phyloP scores from a whole-genome alignment of 2,888 invertebrate genomes.

The Drepana falcataria region DNA sequence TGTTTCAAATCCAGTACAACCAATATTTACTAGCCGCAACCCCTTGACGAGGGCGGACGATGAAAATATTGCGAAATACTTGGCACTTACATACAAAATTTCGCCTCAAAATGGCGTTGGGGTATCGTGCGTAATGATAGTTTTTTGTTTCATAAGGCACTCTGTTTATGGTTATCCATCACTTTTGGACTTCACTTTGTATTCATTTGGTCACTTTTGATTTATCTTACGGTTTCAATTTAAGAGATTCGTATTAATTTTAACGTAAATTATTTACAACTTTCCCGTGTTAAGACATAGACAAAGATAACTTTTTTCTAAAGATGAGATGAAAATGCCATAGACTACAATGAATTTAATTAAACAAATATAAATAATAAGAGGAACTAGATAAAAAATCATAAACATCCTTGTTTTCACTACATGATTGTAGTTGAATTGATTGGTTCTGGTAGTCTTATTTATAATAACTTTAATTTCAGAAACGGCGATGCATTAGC shows the following conservation, averaged over 20 bases:
- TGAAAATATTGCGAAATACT: conserved; percentile 76
- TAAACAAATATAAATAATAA: too few relatives aligned
- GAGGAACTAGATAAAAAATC: too few relatives aligned
- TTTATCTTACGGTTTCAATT: conserved; percentile 35
- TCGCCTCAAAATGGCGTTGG: conserved; percentile 81
- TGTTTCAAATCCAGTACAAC: conserved; percentile 41
- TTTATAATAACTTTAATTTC: too few relatives aligned
- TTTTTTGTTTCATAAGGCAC: conserved; percentile 75
- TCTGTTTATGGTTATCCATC: conserved; percentile 55
- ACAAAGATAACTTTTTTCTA: conserved; percentile 24
- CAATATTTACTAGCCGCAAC: conserved; percentile 38
- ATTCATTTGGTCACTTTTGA: conserved; percentile 52
- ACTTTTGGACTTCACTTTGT: conserved; percentile 52
- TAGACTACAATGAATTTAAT: too few relatives aligned
- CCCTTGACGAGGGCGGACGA: conserved; percentile 41
- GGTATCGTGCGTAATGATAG: conserved; percentile 78
- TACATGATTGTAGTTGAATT: too few relatives aligned
- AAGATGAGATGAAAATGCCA: neutral
- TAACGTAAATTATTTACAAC: conserved; percentile 73
- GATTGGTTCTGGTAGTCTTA: too few relatives aligned
- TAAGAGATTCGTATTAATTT: conserved; percentile 42
- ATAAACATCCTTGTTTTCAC: too few relatives aligned
- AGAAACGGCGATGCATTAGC: too few relatives aligned
- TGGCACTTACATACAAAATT: conserved; percentile 80
- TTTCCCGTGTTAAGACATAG: conserved; percentile 62